Evolutionary conservation across 2,888 invertebrate species (phyloP), one percentile per base, ranked within the genome.

Genomic region (Cactoblastis cactorum): DNA sequence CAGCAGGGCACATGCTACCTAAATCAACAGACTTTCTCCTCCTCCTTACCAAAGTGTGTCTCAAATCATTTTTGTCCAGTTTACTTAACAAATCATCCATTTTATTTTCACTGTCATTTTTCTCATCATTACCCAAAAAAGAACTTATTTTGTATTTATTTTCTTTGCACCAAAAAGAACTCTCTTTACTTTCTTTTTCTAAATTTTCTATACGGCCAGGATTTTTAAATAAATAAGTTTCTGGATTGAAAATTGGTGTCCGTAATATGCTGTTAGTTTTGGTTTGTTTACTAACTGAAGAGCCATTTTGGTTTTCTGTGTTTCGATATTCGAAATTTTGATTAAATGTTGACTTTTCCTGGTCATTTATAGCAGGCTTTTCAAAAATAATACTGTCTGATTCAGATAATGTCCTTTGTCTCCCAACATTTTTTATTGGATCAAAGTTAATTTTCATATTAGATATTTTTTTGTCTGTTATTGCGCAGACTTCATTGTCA

Each of bases 1-100:
- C 28, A 28, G 1, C 11, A 17, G 11, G 14, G 35, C 24, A 8
- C 0, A 12, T 6, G 5, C 53, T 50, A 2, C 51, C 32, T 1
- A 3, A n/a, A 9, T 54, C 58, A 2, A 43, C 34, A 22, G 56
- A 53, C 47, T 65, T 74, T 47, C 57, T 65, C 47, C 63, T 65
- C 49, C 73, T 78, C 2, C 70, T 68, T 19, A 68, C 34, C 37
- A 83, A 53, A 0, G 68, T n/a, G 12, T 60, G 59, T 52, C 82
- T 67, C 19, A 82, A 62, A 59, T 82, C 80, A 50, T 53, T 57
- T 2, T 53, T 52, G 1, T 61, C 57, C 1, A 77, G 56, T 3
- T 53, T 50, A 0, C 41, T 19, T 1, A 45, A 19, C 18, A 51
- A 45, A 11, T 37, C 14, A 12, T 2, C 1, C 2, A 18, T 34